phyloP scores from a whole-genome alignment of 2,113 vertebrate species.

The Petaurus breviceps region DNA sequence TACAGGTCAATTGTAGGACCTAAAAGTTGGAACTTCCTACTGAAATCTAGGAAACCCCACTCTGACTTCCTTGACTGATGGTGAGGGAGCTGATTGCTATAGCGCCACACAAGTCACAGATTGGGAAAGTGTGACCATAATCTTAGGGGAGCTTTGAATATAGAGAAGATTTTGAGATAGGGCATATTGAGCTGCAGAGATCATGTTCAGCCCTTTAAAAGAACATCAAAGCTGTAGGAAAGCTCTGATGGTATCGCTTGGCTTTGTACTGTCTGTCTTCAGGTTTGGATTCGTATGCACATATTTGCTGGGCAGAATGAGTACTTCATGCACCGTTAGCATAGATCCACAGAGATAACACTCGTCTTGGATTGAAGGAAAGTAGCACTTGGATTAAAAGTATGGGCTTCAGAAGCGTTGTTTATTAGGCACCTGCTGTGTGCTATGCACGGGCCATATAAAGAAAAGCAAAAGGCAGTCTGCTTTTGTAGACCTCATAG shows the following conservation, averaged over 20 bases:
- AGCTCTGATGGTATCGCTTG: neutral
- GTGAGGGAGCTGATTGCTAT: neutral
- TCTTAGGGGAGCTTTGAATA: neutral
- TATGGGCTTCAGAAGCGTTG: neutral
- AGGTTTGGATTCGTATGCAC: neutral
- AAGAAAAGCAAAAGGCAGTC: neutral
- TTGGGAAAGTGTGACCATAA: neutral
- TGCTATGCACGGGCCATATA: neutral
- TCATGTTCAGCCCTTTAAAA: neutral
- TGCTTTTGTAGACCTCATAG: neutral
- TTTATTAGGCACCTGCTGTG: neutral
- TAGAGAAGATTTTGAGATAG: neutral
- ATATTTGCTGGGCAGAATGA: neutral
- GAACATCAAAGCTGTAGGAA: neutral
- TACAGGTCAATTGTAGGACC: neutral
- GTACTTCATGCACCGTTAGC: neutral
- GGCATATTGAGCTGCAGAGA: neutral
- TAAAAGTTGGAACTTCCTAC: neutral
- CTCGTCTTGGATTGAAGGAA: neutral
- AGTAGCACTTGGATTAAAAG: neutral
- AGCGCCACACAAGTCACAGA: neutral
- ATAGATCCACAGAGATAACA: neutral
- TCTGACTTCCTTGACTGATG: neutral
- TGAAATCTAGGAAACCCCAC: neutral
- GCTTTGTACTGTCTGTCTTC: neutral